Base-by-base conservation (phyloP, 2,797 vertebrate species). In the Acipenser ruthenus region DNA sequence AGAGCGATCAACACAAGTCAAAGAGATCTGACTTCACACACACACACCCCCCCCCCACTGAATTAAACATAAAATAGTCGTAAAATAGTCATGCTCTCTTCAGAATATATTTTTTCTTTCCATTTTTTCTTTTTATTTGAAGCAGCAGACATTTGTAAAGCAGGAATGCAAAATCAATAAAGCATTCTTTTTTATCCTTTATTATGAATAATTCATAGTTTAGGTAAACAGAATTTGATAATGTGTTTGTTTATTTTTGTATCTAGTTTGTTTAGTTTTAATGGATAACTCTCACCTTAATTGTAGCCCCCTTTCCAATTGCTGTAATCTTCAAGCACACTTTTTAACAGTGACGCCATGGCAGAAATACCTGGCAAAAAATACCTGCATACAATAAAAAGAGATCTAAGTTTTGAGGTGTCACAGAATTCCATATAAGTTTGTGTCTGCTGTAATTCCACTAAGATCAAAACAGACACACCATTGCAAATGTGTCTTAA, bases 311-410 rank as follows among this genome's bases (percentile, higher is more conserved):
- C 9, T 5, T n/a, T 10, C 4, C 4, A 55, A 10, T 10, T 55
- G 52, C 6, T 70, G 77, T 76, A 80, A 80, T 80, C 76, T 74
- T 60, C 6, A 59, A 8, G 70, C 75, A n/a, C 9, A 55, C n/a
- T 55, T 10, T 75, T 65, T 74, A 76, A 80, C 50, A 83, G 73
- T 83, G 84, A 84, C 85, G 82, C 83, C 80, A 80, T 70, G 82
- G 82, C 70, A 64, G 13, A 72, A 71, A 68, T 70, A 55, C 75
- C 75, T 72, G 13, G 65, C 73, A 73, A 49, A 7, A 60, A 59
- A 51, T 64, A 71, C 23, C 2, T 37, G 23, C 23, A 37, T 64
- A 58, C 59, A 37, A 49, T 50, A 61, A 10, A 4, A 49, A 63
- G 3, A 6, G 62, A 49, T 15, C 23, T 37, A 37, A 37, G 23